phyloP scores from a whole-genome alignment of 2,888 invertebrate genomes.

The Alitta virens region DNA sequence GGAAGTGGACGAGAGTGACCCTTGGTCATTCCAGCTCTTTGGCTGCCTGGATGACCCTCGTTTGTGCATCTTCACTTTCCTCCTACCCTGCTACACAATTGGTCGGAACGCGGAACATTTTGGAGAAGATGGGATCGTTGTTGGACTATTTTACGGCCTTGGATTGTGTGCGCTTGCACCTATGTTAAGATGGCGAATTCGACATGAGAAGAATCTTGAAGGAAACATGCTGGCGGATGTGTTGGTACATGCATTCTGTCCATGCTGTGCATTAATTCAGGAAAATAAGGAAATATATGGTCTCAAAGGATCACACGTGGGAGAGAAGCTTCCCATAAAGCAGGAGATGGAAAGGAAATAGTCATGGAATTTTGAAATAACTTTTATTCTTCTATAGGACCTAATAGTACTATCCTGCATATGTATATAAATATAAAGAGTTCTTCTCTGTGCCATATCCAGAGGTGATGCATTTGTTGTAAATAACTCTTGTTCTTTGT shows the following conservation, averaged over 20 bases:
- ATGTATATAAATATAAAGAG: too few relatives aligned
- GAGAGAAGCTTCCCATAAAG: slow-evolving; percentile 21
- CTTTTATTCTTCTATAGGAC: too few relatives aligned
- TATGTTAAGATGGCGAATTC: slow-evolving; percentile 25
- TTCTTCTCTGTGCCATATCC: too few relatives aligned
- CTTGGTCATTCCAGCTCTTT: slow-evolving; percentile 10
- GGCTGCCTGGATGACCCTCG: slow-evolving; percentile 17
- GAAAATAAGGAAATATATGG: slow-evolving; percentile 30
- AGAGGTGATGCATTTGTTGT: too few relatives aligned
- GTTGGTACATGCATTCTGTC: slow-evolving; percentile 20
- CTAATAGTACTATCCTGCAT: too few relatives aligned
- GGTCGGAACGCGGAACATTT: slow-evolving; percentile 23
- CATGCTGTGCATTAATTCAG: slow-evolving; percentile 30
- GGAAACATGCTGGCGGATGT: slow-evolving; percentile 29
- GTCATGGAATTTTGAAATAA: neutral
- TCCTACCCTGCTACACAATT: slow-evolving; percentile 17
- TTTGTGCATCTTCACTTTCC: slow-evolving; percentile 18
- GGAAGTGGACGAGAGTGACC: neutral
- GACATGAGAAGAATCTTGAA: slow-evolving; percentile 21
- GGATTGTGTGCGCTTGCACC: slow-evolving; percentile 4
- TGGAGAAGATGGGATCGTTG: slow-evolving; percentile 20
- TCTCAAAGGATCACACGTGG: slow-evolving; percentile 20
- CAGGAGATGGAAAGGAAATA: slow-evolving; percentile 19
- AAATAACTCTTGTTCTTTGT: too few relatives aligned
- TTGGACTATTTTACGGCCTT: slow-evolving; percentile 18